Conservation (phyloP, 2,888 invertebrate species). For the Polydesmus complanatus region DNA sequence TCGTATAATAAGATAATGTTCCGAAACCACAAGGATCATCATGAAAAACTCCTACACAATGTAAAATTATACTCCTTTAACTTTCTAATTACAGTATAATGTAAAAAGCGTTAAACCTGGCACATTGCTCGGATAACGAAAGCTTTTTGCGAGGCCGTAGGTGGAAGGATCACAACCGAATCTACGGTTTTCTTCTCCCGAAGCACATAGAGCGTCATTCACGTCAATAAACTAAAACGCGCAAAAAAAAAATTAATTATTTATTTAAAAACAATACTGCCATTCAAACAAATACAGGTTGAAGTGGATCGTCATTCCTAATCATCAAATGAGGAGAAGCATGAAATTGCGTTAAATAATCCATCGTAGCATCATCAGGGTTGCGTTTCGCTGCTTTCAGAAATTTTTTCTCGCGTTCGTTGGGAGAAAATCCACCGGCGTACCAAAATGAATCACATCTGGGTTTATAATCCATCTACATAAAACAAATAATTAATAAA, state of each 20-base stretch:
- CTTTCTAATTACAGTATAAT: not conserved
- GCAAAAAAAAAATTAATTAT: slow-evolving; percentile 13
- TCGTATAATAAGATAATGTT: slow-evolving; percentile 54
- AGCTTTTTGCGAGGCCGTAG: slow-evolving; percentile 42
- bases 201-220: slow-evolving; percentile 24
- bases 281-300: slow-evolving; percentile 34
- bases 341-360: slow-evolving; percentile 50
- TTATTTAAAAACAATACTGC: not conserved
- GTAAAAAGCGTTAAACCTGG: slow-evolving; percentile 44
- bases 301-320: slow-evolving; percentile 52
- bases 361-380: slow-evolving; percentile 20
- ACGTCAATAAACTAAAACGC: slow-evolving; percentile 33
- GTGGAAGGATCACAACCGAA: slow-evolving; percentile 43
- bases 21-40: slow-evolving; percentile 66
- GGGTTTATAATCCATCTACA: slow-evolving; percentile 57
- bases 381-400: too few relatives aligned
- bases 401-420: too few relatives aligned
- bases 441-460: slow-evolving; percentile 76
- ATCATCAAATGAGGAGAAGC: slow-evolving; percentile 55
- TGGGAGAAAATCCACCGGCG: slow-evolving; percentile 55
- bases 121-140: slow-evolving; percentile 54
- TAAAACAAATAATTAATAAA: slow-evolving; percentile 7
- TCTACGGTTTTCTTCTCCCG: slow-evolving; percentile 21
- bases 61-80: not conserved
- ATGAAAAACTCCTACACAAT: slow-evolving; percentile 50